phyloP scores from a whole-genome alignment of 2,888 invertebrate genomes.

The Cephus pulcher region DNA sequence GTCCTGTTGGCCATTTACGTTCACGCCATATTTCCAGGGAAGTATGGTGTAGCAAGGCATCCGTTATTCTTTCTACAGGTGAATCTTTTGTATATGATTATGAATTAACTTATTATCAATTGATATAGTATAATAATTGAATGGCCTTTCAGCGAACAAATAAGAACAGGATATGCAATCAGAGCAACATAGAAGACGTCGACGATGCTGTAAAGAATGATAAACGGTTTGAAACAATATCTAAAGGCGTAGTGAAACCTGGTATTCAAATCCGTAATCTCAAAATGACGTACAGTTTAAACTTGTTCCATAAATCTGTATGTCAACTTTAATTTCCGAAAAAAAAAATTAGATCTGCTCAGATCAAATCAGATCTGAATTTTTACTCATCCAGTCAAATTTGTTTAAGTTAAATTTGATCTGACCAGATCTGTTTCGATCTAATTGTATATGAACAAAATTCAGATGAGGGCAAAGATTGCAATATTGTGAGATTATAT shows the following conservation, averaged over 20 bases:
- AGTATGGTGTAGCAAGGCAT: conserved; percentile 83
- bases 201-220: conserved; percentile 46
- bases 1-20: conserved; percentile 84
- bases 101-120: background rate
- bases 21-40: conserved; percentile 88
- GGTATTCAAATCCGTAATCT: conserved; percentile 70
- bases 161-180: conserved; percentile 52
- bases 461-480: too few species aligned
- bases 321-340: conserved; percentile 14
- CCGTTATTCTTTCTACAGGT: conserved; percentile 78
- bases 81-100: background rate
- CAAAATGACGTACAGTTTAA: conserved; percentile 58
- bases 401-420: too few species aligned
- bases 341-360: too few species aligned
- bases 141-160: conserved; percentile 38
- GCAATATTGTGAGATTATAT: too few species aligned
- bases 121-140: background rate
- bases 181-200: conserved; percentile 42
- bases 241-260: conserved; percentile 46
- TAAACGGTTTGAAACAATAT: conserved; percentile 58
- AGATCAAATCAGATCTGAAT: too few species aligned
- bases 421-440: too few species aligned
- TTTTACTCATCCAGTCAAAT: too few species aligned
- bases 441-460: too few species aligned
- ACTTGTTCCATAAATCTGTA: conserved; percentile 49